Base-by-base conservation (phyloP, 2,888 invertebrate genomes). In the Baccha elongata region DNA sequence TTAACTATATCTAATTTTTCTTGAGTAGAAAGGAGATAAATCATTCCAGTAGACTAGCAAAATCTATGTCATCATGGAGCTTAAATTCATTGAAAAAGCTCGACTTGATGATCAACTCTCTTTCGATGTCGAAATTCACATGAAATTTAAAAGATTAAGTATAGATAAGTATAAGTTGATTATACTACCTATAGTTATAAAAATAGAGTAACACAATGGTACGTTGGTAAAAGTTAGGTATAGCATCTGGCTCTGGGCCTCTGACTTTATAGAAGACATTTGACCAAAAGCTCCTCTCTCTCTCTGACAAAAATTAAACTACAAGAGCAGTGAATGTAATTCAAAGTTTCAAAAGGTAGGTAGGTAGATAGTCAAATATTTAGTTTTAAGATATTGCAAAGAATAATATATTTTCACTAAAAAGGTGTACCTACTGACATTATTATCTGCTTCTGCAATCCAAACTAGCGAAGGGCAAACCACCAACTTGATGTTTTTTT, bases 231-330 rank as follows among this genome's bases (percentile, higher is more conserved):
- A 15, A 17, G 6, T 4, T 26, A 3, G 26, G 6, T 6, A 26
- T 26, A n/a, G 7, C 1, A 5, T 15, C 2, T 40, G 42, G 26
- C 15, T 11, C 2, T 35, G 26, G 15, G 3, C 23, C n/a, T n/a
- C n/a, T n/a, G n/a, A n/a, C n/a, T n/a, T n/a, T n/a, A n/a, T 60
- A 44, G 60, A 60, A 60, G 44, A 44, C 60, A 60, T 42, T 26
- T 58, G 40, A 58, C 58, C 58, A 60, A 60, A 60, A 60, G 60
- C 60, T 60, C n/a, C 29, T 29, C 26, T 40, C 58, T 40, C 23
- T 44, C n/a, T 15, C 40, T 15, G 8, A 15, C 15, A 55, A 35
- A 40, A 19, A 5, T 13, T 8, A 29, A 13, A 15, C 21, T 52
- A 32, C 23, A 40, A 58, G 37, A 40, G 23, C 13, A 44, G 44